Evolutionary conservation across 2,888 invertebrate species (phyloP).

Genomic region (Electrophaes corylata): DNA sequence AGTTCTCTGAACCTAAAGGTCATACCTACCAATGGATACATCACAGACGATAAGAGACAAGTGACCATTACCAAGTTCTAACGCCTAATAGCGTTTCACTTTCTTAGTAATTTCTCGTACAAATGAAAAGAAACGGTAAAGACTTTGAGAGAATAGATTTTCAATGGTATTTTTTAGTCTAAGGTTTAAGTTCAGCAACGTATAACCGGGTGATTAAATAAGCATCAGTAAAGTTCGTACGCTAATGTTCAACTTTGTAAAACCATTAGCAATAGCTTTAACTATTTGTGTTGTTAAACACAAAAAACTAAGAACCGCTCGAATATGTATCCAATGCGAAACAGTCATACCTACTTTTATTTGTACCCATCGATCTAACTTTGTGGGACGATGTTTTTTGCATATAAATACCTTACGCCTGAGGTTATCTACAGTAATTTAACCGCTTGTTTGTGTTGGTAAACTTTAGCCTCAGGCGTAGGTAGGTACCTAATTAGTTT

Average conservation of each 20-base stretch:
- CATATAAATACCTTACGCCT: no score
- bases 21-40: conserved; percentile 41
- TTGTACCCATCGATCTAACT: no score
- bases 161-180: neutral
- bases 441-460: conserved; percentile 3
- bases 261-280: no score
- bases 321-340: neutral
- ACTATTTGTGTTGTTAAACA: neutral
- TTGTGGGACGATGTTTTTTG: no score
- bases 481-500: neutral
- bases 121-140: conserved; percentile 17
- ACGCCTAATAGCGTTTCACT: conserved; percentile 23
- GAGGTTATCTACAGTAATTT: no score
- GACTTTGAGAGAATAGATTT: conserved; percentile 35
- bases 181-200: neutral
- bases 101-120: conserved; percentile 19
- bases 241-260: neutral
- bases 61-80: conserved; percentile 68
- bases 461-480: neutral
- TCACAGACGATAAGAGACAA: conserved; percentile 47
- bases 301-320: neutral
- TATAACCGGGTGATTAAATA: neutral
- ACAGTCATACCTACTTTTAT: neutral
- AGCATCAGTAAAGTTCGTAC: neutral
- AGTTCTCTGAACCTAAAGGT: conserved; percentile 85